Evolutionary conservation across 1,140 invertebrate species (phyloP).

Genomic region (Diachasma alloeum): DNA sequence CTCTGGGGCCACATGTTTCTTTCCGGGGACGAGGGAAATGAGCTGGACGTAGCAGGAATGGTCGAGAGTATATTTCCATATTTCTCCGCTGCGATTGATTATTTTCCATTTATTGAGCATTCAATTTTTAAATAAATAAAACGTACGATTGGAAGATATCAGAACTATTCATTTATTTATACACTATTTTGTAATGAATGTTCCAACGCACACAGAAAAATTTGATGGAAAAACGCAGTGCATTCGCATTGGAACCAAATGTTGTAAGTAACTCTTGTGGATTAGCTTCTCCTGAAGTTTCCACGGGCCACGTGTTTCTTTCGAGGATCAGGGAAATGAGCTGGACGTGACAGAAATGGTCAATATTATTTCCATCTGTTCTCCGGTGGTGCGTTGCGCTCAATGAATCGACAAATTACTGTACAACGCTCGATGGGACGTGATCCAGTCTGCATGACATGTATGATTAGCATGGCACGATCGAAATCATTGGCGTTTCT

Average conservation of each 20-base stretch:
- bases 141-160: no score
- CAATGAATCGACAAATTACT: constrained; percentile 15
- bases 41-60: background rate
- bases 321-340: background rate
- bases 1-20: constrained; percentile 3
- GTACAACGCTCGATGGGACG: background rate
- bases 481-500: constrained; percentile 44
- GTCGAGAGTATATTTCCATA: background rate
- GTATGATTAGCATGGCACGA: background rate
- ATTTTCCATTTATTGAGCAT: no score
- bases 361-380: background rate
- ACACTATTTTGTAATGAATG: no score
- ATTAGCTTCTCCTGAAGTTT: background rate
- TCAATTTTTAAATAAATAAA: no score
- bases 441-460: background rate
- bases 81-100: background rate
- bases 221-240: no score
- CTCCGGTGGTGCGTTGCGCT: background rate
- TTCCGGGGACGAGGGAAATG: background rate
- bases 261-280: background rate
- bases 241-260: background rate
- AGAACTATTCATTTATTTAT: no score
- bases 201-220: no score
- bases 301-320: background rate
- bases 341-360: background rate